Evolutionary conservation across 2,888 invertebrate species (phyloP).

Genomic region (Metallyticus violacea): DNA sequence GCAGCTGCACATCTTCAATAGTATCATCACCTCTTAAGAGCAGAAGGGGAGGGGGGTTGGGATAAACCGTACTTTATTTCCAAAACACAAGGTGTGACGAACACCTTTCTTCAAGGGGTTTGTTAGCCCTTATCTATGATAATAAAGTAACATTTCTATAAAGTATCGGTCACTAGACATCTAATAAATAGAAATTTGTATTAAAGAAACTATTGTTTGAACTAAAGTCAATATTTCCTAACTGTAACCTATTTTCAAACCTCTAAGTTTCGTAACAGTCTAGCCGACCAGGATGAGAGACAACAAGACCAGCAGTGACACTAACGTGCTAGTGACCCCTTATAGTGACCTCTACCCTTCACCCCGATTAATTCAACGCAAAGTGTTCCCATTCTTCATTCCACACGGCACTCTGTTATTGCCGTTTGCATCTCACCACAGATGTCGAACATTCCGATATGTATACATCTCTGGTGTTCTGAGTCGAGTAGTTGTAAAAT

Average conservation of each 20-base stretch:
- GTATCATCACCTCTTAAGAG: neutral
- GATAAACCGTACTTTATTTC: neutral
- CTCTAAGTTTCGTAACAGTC: neutral
- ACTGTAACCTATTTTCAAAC: too few relatives aligned
- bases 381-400: neutral
- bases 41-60: neutral
- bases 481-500: too few relatives aligned
- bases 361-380: neutral
- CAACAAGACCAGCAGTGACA: neutral
- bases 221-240: too few relatives aligned
- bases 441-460: neutral
- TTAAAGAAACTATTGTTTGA: too few relatives aligned
- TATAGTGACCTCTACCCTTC: neutral
- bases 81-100: neutral
- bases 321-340: neutral
- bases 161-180: too few relatives aligned
- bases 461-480: too few relatives aligned
- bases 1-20: conserved; percentile 4
- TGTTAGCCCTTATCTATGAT: too few relatives aligned
- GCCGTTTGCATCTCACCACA: neutral
- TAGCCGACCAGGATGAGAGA: neutral
- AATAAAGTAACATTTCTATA: too few relatives aligned
- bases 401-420: neutral
- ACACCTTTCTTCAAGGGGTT: neutral
- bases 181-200: too few relatives aligned